Evolutionary conservation across 2,888 invertebrate species (phyloP), one percentile per base, ranked within the genome.

Genomic region (Limenitis arthemis): DNA sequence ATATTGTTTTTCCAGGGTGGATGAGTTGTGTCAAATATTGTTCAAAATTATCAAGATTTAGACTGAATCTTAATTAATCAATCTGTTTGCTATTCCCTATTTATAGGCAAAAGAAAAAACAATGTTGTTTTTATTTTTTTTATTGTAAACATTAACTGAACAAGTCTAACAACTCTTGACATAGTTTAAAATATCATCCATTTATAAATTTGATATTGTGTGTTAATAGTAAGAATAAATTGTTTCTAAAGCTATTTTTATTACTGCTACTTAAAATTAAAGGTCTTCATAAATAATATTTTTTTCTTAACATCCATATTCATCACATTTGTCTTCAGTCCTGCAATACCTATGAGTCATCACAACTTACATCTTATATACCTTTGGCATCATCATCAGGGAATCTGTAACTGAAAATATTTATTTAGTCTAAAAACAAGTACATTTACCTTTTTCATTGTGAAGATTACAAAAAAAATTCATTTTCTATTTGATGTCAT

Each of bases 381-480:
- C 77, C 69, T 86, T 87, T 54, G 88, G 88, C 72, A 86, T 74
- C 72, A 86, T 84, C 63, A 88, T 79, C 29, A 88, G 76, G 40
- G 88, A 88, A 72, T 89, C 81, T 39, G 88, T 86, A 82, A 88
- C 89, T 89, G 75, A 68, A 87, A 29, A 9, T 1, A 3, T 37
- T 46, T 11, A 31, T 1, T 44, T 44, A 33, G 9, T 44, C 5
- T 8, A 9, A 40, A 3, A 8, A 4, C n/a, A 8, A 40, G 8
- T 2, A 28, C n/a, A 40, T 40, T 8, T 4, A 39, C 28, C 7
- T 39, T 1, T 12, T 46, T 46, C 4, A 4, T 20, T 20, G 4
- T 20, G 4, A 20, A 20, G 20, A 4, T 4, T 20, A 20, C 20
- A 20, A 20, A 20, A 20, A 20, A 1, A 20, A n/a, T n/a, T n/a